A percentile compares a stretch with the other conserved stretches of the same genome.
Conservation (phyloP, 2,113 vertebrate species). For the Lophotis ruficrista region DNA sequence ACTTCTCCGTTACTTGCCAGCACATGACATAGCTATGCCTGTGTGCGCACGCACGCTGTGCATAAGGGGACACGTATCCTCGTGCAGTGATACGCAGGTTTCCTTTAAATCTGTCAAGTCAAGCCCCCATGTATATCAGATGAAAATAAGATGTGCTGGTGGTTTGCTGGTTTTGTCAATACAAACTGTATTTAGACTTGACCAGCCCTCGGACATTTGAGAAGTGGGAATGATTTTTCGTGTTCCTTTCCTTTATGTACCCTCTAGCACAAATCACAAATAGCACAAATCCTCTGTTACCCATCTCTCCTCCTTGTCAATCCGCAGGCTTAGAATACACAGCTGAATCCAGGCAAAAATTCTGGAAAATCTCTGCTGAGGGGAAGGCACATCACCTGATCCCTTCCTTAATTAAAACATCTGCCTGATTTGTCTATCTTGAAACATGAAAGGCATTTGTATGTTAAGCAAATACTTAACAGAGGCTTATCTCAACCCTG, state of each 20-base stretch:
- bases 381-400: neutral
- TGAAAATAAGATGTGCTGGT: neutral
- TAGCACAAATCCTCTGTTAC: neutral
- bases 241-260: neutral
- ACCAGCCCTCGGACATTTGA: neutral
- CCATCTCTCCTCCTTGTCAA: neutral
- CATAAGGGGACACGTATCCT: neutral
- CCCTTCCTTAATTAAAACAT: slow-evolving; percentile 17
- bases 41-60: neutral
- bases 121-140: neutral
- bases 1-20: slow-evolving; percentile 20
- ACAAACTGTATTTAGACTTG: neutral
- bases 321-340: neutral
- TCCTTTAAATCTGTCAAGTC: neutral
- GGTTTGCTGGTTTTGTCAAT: neutral
- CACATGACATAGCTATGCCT: neutral
- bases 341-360: slow-evolving; percentile 3
- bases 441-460: slow-evolving; percentile 12
- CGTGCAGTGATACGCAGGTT: neutral
- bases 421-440: neutral
- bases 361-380: neutral
- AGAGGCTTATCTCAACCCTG: neutral
- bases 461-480: slow-evolving; percentile 6
- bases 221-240: neutral
- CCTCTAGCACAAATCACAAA: neutral